Percentiles rank a stretch among this genome's conserved stretches.
phyloP scores from a whole-genome alignment of 2,888 invertebrate genomes.

The Perdita meconis region DNA sequence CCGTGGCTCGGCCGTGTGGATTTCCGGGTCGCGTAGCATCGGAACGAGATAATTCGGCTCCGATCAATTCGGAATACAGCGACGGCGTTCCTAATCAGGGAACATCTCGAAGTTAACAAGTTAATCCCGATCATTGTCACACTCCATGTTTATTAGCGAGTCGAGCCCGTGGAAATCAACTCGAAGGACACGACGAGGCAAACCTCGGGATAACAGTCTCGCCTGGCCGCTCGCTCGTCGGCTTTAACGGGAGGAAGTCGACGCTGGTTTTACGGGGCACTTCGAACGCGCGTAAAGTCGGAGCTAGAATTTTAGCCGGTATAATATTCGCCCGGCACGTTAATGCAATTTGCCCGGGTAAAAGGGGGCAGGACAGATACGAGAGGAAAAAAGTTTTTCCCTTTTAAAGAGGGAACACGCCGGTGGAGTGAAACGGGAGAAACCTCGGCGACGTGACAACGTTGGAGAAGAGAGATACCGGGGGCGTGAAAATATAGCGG shows the following conservation, averaged over 20 bases:
- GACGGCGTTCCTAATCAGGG: too few species aligned
- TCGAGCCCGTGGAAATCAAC: slow-evolving; percentile 3
- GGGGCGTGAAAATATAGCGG: background rate
- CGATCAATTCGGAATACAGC: too few species aligned
- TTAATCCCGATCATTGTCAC: background rate
- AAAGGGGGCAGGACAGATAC: background rate
- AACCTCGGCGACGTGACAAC: slow-evolving; percentile 1
- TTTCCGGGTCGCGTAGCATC: too few species aligned
- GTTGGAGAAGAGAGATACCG: background rate
- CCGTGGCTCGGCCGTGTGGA: background rate
- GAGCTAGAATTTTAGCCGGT: slow-evolving; percentile 12
- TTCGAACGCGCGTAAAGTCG: slow-evolving; percentile 21
- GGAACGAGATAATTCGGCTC: too few species aligned
- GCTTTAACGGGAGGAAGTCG: background rate
- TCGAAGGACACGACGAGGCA: background rate
- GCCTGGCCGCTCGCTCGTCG: background rate
- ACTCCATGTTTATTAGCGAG: background rate
- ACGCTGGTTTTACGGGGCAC: slow-evolving; percentile 38
- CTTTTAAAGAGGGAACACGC: background rate
- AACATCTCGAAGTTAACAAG: background rate
- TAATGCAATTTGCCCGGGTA: slow-evolving; percentile 20
- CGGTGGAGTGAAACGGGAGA: background rate
- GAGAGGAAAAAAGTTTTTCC: background rate
- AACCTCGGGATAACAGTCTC: slow-evolving; percentile 15
- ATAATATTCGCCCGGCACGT: slow-evolving; percentile 22